Conservation (phyloP, 92 coral and sea anemone genomes). For the Parazoanthus darwini region DNA sequence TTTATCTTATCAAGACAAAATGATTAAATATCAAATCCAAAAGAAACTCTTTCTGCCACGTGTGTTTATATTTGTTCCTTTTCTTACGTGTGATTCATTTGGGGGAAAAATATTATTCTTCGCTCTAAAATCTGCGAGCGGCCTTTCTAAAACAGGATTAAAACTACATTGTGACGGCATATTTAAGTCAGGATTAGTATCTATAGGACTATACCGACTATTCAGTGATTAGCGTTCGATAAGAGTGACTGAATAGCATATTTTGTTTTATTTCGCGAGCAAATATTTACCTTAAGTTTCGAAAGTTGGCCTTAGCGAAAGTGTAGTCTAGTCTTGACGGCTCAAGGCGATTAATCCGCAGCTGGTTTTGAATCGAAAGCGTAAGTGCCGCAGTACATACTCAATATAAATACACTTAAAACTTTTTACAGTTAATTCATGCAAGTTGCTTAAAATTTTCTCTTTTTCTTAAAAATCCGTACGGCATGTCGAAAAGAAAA, state of each 20-base stretch:
- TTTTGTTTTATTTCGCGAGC: neutral
- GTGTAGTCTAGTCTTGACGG: neutral
- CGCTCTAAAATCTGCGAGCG: neutral
- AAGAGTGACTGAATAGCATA: neutral
- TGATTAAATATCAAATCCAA: neutral
- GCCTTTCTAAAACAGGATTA: neutral
- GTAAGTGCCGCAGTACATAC: neutral
- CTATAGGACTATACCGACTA: neutral
- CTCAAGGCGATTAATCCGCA: constrained; percentile 4
- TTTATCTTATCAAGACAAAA: neutral
- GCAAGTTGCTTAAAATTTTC: neutral
- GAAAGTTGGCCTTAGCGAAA: constrained; percentile 2
- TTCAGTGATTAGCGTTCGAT: neutral
- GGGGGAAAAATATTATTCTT: neutral
- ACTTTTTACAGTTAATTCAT: neutral
- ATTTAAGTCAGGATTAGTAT: constrained; percentile 1
- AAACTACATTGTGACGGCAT: neutral
- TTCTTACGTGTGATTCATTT: neutral
- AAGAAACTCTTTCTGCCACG: neutral
- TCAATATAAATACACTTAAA: neutral
- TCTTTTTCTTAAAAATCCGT: neutral
- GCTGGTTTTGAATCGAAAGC: constrained; percentile 29
- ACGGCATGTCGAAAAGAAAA: constrained; percentile 16
- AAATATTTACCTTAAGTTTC: constrained; percentile 13
- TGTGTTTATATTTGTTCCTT: neutral